A percentile compares a stretch with the other conserved stretches of the same genome.
These are phyloP conservation scores for Drosophila pallidifrons DNA, from an alignment of 1,140 invertebrate species.

Conservation along the genomic window DNA sequence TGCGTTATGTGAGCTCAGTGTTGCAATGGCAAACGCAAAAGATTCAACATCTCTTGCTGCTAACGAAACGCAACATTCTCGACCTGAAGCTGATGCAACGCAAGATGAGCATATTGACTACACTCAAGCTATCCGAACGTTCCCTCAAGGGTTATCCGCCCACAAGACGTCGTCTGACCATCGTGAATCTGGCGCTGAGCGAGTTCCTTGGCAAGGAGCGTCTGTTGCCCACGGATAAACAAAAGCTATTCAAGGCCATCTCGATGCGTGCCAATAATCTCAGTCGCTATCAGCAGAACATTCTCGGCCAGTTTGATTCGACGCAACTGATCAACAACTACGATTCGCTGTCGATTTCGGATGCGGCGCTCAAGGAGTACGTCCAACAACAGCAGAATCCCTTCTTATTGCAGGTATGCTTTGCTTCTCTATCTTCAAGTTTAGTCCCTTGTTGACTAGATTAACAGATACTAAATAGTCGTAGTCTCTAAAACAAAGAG, in stretches of 20 bases:
- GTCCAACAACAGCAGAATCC: constrained; percentile 59
- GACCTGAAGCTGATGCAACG: constrained; percentile 61
- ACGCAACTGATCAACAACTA: constrained; percentile 48
- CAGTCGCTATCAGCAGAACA: constrained; percentile 34
- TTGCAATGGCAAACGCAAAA: constrained; percentile 69
- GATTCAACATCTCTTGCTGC: constrained; percentile 73
- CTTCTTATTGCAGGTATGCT: constrained; percentile 50
- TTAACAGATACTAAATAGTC: too few species aligned
- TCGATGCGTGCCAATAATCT: constrained; percentile 43
- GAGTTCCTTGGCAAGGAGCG: constrained; percentile 66
- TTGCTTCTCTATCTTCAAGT: too few species aligned
- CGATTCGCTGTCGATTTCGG: constrained; percentile 26
- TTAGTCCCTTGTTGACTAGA: too few species aligned
- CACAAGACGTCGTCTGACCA: constrained; percentile 40
- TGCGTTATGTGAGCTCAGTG: constrained; percentile 47
- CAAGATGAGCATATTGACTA: constrained; percentile 59
- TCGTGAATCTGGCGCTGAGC: constrained; percentile 50
- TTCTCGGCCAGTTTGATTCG: constrained; percentile 46
- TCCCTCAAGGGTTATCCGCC: constrained; percentile 53
- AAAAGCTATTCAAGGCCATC: constrained; percentile 54
- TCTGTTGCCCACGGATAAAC: constrained; percentile 52
- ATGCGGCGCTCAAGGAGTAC: constrained; percentile 50
- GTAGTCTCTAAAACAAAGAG: too few species aligned
- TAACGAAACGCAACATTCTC: constrained; percentile 86
- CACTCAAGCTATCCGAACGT: constrained; percentile 57